A percentile compares a stretch with the other conserved stretches of the same genome.
phyloP scores from a whole-genome alignment of 2,797 vertebrate genomes.

The Tadarida brasiliensis region DNA sequence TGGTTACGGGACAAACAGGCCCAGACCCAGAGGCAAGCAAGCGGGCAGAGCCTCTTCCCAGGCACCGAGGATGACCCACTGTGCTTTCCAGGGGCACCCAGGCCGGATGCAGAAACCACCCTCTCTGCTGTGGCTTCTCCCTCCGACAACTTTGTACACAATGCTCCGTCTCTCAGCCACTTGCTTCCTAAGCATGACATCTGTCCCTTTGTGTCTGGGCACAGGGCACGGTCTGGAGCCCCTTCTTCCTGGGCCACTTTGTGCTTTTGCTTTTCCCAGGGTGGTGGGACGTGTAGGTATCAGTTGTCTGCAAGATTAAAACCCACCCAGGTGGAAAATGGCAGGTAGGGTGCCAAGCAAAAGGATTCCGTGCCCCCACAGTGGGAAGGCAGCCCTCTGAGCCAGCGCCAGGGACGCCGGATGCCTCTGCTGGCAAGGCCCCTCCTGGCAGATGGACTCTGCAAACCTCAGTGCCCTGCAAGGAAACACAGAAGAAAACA shows the following conservation, averaged over 20 bases:
- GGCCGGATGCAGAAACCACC: no score
- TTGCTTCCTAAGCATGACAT: neutral
- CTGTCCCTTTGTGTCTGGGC: neutral
- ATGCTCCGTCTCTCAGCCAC: neutral
- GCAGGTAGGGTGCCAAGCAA: neutral
- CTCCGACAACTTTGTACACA: neutral
- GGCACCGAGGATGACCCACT: neutral
- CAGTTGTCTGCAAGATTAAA: conserved; percentile 46
- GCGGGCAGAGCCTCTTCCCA: neutral
- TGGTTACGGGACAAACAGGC: no score
- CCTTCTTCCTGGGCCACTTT: neutral
- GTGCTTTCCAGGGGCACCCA: neutral
- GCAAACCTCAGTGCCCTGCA: neutral
- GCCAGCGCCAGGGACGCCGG: neutral
- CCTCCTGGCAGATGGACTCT: conserved; percentile 49
- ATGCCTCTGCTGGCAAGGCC: conserved; percentile 8
- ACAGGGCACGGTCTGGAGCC: neutral
- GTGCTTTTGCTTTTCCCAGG: neutral
- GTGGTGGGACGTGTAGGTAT: neutral
- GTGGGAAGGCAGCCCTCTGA: neutral
- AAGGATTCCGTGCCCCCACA: neutral
- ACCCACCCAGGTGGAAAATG: conserved; percentile 1
- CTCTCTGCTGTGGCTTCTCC: neutral
- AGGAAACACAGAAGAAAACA: neutral
- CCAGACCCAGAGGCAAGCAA: neutral